phyloP scores from a whole-genome alignment of 2,113 vertebrate genomes.

The Cebus imitator region DNA sequence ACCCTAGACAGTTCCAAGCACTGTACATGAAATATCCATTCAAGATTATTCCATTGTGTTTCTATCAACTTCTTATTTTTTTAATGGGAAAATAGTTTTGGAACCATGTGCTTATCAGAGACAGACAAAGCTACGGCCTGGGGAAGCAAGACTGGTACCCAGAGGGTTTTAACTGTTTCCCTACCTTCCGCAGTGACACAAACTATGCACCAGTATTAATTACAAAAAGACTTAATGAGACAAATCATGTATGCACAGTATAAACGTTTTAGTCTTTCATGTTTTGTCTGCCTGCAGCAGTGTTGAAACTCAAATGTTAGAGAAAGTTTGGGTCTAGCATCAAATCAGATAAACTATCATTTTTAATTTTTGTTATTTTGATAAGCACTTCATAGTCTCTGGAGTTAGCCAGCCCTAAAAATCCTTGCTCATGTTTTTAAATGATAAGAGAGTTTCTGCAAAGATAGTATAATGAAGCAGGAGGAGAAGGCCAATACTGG shows the following conservation, averaged over 20 bases:
- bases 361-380: not conserved
- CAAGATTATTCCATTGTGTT: not conserved
- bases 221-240: not conserved
- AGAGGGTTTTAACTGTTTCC: not conserved
- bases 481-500: not conserved
- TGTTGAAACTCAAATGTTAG: not conserved
- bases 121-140: not conserved
- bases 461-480: not conserved
- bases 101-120: not conserved
- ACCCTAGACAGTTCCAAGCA: not conserved
- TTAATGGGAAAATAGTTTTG: conserved; percentile 32
- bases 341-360: not conserved
- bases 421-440: not conserved
- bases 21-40: not conserved
- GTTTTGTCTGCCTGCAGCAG: not conserved
- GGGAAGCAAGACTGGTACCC: not conserved
- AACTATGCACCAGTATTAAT: not conserved
- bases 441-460: not conserved
- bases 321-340: not conserved
- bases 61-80: not conserved
- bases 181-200: not conserved
- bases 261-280: not conserved
- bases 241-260: not conserved
- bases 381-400: not conserved
- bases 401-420: not conserved